Evolutionary conservation across 2,797 vertebrate species (phyloP).

Genomic region (Xyrichtys novacula): DNA sequence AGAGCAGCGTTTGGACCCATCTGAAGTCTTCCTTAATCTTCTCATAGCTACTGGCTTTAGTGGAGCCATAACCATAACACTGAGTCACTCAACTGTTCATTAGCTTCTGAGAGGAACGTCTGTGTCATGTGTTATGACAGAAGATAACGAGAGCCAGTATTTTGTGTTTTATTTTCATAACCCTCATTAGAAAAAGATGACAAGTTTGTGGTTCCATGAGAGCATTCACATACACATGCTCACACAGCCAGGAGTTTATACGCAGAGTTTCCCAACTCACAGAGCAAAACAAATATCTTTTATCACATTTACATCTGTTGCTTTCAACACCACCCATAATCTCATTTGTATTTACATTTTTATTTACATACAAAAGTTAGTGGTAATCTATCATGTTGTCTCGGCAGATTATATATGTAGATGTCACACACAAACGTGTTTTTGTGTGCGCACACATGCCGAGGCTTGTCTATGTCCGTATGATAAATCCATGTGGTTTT

Average conservation of each 20-base stretch:
- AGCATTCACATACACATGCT: neutral
- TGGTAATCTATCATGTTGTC: slow-evolving; percentile 48
- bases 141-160: slow-evolving; percentile 62
- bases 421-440: slow-evolving; percentile 12
- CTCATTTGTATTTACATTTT: slow-evolving; percentile 53
- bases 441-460: slow-evolving; percentile 9
- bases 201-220: slow-evolving; percentile 49
- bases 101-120: slow-evolving; percentile 69
- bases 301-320: slow-evolving; percentile 48
- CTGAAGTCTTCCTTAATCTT: slow-evolving; percentile 66
- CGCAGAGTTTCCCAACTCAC: slow-evolving; percentile 42
- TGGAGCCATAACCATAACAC: slow-evolving; percentile 73
- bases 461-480: slow-evolving; percentile 1
- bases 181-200: slow-evolving; percentile 56
- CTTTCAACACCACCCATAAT: slow-evolving; percentile 54
- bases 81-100: slow-evolving; percentile 68
- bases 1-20: slow-evolving; percentile 57
- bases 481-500: slow-evolving; percentile 48
- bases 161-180: slow-evolving; percentile 71
- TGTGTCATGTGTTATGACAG: slow-evolving; percentile 76
- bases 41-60: slow-evolving; percentile 74
- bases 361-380: slow-evolving; percentile 50
- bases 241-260: slow-evolving; percentile 18
- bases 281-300: slow-evolving; percentile 34
- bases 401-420: slow-evolving; percentile 10